Conservation (phyloP, 2,797 vertebrate genomes). For the Xiphophorus birchmanni region DNA sequence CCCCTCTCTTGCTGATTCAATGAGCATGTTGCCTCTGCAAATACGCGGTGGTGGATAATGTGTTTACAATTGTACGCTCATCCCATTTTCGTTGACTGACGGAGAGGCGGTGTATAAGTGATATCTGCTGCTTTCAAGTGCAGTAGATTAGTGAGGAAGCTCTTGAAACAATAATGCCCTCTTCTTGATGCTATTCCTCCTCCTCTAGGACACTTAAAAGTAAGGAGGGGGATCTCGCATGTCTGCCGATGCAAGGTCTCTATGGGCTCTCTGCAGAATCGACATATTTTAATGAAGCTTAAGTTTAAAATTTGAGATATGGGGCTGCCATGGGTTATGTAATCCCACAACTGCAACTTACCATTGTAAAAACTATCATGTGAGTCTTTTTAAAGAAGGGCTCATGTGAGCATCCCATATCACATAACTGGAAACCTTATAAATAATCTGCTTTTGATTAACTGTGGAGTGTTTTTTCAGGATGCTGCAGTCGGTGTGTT, state of each 20-base stretch:
- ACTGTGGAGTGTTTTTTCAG: conserved; percentile 38
- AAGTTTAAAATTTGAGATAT: conserved; percentile 30
- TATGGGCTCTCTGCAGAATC: conserved; percentile 28
- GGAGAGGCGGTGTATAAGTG: conserved; percentile 50
- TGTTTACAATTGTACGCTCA: conserved; percentile 54
- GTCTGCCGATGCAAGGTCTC: conserved; percentile 40
- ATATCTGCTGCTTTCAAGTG: conserved; percentile 64
- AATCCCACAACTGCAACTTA: conserved; percentile 41
- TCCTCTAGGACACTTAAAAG: conserved; percentile 53
- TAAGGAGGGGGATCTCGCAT: conserved; percentile 43
- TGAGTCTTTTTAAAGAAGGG: conserved; percentile 27
- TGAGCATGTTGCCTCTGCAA: conserved; percentile 43
- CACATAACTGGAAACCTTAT: conserved; percentile 44
- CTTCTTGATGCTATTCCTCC: conserved; percentile 38
- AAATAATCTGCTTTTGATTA: conserved; percentile 57
- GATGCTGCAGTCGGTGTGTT: conserved; percentile 31
- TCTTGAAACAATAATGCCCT: conserved; percentile 52
- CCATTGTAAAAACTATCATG: conserved; percentile 38
- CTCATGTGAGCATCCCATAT: conserved; percentile 13
- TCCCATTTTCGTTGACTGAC: conserved; percentile 46
- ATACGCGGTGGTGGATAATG: conserved; percentile 47
- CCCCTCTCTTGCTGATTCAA: conserved; percentile 36
- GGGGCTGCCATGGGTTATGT: conserved; percentile 34
- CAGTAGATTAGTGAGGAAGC: conserved; percentile 53
- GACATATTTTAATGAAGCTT: conserved; percentile 45